These are phyloP conservation scores for Balanococcus diminutus DNA, from an alignment of 2,888 invertebrate species.

Conservation along the genomic window DNA sequence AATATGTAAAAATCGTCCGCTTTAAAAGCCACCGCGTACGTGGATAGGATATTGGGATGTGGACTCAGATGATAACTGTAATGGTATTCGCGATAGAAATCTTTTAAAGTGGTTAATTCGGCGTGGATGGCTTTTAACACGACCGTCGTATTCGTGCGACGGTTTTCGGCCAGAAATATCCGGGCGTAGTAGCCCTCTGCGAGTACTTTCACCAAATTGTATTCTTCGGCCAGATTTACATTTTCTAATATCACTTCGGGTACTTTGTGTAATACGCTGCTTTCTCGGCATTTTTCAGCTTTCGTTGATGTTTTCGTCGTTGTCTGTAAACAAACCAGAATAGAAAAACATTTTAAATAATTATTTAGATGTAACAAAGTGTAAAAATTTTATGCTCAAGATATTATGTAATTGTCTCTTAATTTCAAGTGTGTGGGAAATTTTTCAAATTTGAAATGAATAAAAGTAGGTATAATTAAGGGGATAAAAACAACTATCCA, in stretches of 20 bases:
- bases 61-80: constrained; percentile 79
- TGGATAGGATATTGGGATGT: constrained; percentile 77
- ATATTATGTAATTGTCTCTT: too few relatives aligned
- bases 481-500: too few relatives aligned
- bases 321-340: constrained; percentile 13
- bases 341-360: not conserved
- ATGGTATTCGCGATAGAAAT: constrained; percentile 78
- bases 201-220: constrained; percentile 69
- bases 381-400: too few relatives aligned
- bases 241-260: constrained; percentile 66
- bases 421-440: too few relatives aligned
- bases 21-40: constrained; percentile 74
- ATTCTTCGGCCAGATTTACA: constrained; percentile 67
- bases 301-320: constrained; percentile 55
- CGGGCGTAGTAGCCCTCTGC: constrained; percentile 75
- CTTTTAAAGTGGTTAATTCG: constrained; percentile 66
- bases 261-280: constrained; percentile 63
- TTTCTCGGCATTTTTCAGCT: constrained; percentile 55
- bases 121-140: constrained; percentile 73
- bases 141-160: constrained; percentile 68
- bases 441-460: too few relatives aligned
- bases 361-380: too few relatives aligned
- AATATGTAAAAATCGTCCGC: constrained; percentile 68
- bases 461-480: too few relatives aligned
- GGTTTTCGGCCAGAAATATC: constrained; percentile 69